Base-by-base conservation (phyloP, 2,888 invertebrate genomes). In the Cerceris rybyensis region DNA sequence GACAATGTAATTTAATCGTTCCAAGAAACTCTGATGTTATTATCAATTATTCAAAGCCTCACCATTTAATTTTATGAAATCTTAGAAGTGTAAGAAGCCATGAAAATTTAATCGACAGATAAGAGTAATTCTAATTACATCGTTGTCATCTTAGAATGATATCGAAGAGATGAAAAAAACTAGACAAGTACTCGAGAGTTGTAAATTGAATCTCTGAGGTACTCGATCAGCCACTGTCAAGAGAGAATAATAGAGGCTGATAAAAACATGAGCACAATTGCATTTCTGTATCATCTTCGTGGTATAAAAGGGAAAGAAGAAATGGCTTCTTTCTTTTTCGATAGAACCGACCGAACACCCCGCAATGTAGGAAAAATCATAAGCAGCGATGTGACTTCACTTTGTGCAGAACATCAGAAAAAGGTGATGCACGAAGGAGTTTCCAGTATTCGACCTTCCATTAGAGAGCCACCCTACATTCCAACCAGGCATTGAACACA, bases 381-480 rank as follows among this genome's bases (percentile, higher is more conserved):
- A 57, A 57, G 28, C 55, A 17, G 55, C 9, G 13, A 57, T 7
- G 55, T 17, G 69, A 73, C 61, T 69, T 73, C 7, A 69, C 11
- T 63, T 61, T 73, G 28, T 14, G 54, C 61, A 55, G 50, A 41
- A 57, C 55, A 17, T 57, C 55, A 57, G 55, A 57, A 11, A 41
- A 57, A 66, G 43, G 41, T 46, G 66, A 55, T 55, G 59, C 17
- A 64, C 71, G 46, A 49, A 52, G 65, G 67, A 71, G 70, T 66
- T 74, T 69, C 41, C 59, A 46, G 52, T 71, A 77, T 71, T 71
- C 67, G 75, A 66, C 59, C 60, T 69, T 83, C 65, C 75, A 82
- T 83, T 83, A 75, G 66, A 54, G 74, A 58, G 74, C 70, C 70
- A 61, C 70, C 64, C 60, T 60, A 70, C 73, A 50, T 57, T 41